A percentile compares a stretch with the other conserved stretches of the same genome.
Conservation (phyloP, 2,888 invertebrate genomes). For the Dicyrtoma fusca region DNA sequence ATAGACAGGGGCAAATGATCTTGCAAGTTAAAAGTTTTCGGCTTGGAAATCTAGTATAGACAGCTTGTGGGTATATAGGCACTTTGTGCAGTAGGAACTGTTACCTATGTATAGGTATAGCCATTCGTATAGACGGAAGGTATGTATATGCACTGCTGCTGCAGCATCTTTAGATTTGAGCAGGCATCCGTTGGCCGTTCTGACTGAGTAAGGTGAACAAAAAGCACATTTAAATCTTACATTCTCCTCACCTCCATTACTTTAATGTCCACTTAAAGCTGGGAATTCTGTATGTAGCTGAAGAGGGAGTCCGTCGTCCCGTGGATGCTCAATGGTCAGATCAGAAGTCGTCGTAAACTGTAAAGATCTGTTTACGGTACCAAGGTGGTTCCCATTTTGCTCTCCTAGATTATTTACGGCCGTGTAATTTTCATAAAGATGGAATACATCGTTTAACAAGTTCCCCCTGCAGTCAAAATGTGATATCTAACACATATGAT, state of each 20-base stretch:
- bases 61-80: no score
- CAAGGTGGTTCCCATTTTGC: slow-evolving; percentile 36
- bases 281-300: slow-evolving; percentile 12
- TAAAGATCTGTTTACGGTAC: slow-evolving; percentile 45
- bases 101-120: no score
- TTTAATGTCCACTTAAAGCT: slow-evolving; percentile 39
- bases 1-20: no score
- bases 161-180: no score
- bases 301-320: background rate
- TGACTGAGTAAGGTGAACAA: slow-evolving; percentile 3
- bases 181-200: no score
- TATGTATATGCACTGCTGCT: no score
- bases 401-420: slow-evolving; percentile 30
- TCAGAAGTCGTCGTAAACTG: slow-evolving; percentile 23
- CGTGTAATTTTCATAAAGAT: slow-evolving; percentile 36
- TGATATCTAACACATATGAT: slow-evolving; percentile 33
- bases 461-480: slow-evolving; percentile 32
- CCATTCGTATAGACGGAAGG: no score
- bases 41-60: no score
- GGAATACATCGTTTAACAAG: slow-evolving; percentile 35
- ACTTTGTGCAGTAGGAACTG: no score
- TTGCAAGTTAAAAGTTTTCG: no score
- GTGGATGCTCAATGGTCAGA: slow-evolving; percentile 25
- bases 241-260: slow-evolving; percentile 39
- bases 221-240: slow-evolving; percentile 25